These are phyloP conservation scores for Scrobipalpa atriplicella DNA, from an alignment of 2,888 invertebrate species.

Conservation along the genomic window DNA sequence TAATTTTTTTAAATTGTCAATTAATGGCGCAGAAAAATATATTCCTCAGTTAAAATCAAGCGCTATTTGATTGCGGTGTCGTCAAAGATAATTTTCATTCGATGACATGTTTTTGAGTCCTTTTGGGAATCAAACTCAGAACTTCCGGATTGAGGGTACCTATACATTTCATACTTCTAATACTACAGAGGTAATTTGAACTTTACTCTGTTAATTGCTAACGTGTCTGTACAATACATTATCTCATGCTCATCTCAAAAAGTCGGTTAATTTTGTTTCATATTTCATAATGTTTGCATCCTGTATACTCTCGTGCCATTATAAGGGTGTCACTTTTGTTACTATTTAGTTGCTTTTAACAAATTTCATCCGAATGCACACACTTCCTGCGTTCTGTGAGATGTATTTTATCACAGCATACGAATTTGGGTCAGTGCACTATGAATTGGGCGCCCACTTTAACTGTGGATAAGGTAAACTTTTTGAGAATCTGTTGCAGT, in stretches of 20 bases:
- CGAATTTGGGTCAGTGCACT: constrained; percentile 65
- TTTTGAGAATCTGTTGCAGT: not conserved
- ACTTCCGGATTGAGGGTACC: no score
- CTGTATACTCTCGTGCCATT: not conserved
- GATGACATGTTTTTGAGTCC: no score
- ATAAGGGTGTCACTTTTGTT: constrained; percentile 7
- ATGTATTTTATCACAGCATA: constrained; percentile 62
- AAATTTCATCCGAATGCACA: constrained; percentile 53
- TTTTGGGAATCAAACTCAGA: no score
- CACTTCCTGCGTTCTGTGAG: constrained; percentile 63
- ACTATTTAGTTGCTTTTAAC: constrained; percentile 42
- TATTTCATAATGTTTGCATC: not conserved
- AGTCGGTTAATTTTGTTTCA: not conserved
- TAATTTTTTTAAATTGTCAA: no score
- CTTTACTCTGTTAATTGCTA: no score
- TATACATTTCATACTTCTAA: no score
- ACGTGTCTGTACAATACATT: no score
- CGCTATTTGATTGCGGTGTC: no score
- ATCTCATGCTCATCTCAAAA: not conserved
- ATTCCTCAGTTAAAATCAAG: no score
- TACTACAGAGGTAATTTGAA: no score
- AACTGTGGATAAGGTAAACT: constrained; percentile 40
- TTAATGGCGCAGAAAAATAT: no score
- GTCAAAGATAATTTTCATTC: no score
- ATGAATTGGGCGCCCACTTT: constrained; percentile 46